Percentiles rank a stretch among this genome's conserved stretches.
phyloP scores from a whole-genome alignment of 2,113 vertebrate species.

The Passerina amoena region DNA sequence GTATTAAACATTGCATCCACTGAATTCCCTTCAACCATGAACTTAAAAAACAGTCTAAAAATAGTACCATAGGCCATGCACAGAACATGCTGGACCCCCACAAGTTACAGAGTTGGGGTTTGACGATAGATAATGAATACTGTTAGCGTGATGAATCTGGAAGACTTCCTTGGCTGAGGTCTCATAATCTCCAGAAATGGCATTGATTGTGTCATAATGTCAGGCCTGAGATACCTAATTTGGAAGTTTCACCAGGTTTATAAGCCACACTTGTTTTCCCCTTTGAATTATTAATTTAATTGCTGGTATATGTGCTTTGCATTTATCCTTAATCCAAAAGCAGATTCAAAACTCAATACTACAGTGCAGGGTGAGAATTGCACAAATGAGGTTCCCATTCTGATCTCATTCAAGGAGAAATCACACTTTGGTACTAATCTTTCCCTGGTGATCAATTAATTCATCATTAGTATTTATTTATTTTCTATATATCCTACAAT shows the following conservation, averaged over 20 bases:
- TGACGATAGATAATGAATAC: background rate
- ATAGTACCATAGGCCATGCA: background rate
- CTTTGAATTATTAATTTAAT: conserved; percentile 10
- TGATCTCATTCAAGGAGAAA: background rate
- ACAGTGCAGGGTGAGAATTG: background rate
- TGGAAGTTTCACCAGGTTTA: background rate
- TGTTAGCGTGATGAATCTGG: background rate
- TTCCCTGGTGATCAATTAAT: background rate
- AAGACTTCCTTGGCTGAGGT: background rate
- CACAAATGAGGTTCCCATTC: background rate
- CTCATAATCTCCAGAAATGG: background rate
- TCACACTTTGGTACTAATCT: background rate
- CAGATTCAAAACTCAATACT: background rate
- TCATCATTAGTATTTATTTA: conserved; percentile 9
- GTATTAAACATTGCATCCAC: conserved; percentile 16
- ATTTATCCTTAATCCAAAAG: background rate
- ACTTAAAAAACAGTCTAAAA: conserved; percentile 43
- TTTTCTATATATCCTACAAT: background rate
- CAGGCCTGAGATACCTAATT: background rate
- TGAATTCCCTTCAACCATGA: conserved; percentile 16
- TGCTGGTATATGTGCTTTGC: background rate
- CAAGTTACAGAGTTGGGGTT: background rate
- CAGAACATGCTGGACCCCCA: background rate
- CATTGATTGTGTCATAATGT: background rate
- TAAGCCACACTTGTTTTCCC: background rate